Base-by-base conservation (phyloP, 1,140 invertebrate species). In the Anoplolepis gracilipes region DNA sequence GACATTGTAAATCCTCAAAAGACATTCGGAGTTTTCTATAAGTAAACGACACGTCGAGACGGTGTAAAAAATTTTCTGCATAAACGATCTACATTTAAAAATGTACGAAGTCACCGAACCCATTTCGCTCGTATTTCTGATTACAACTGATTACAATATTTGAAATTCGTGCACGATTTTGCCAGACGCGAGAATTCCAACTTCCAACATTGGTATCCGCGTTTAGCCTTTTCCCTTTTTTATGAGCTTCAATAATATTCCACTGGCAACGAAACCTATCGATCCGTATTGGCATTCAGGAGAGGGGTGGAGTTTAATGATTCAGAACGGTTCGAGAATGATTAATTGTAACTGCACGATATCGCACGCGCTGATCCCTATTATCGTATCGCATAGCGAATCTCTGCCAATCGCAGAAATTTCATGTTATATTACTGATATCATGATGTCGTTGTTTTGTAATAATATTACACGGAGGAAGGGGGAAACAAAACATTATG, bases 331-430 rank as follows among this genome's bases (percentile, higher is more conserved):
- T 46, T 22, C 19, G 53, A 57, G 28, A 59, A 73, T 82, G 65
- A 82, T 82, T 82, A 82, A 82, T 82, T 73, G 73, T 72, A 46
- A 72, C 53, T n/a, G 53, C 28, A 39, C 42, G 61, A 6, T 65
- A 65, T 79, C 46, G 77, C 77, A 16, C 36, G 13, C 36, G n/a
- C 16, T 59, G 53, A 72, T 82, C 78, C 16, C 28, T 19, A 59
- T 72, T 82, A 82, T 72, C 65, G 49, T 70, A 39, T 78, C 76
- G 22, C 39, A 19, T 25, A 70, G 11, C 11, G 28, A 82, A 73
- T 46, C 25, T 61, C 33, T 30, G 19, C 7, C 22, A 33, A 55
- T 72, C 67, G 36, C 19, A 36, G 3, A 7, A 42, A 82, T 72
- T 69, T 2, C 25, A 13, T 69, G 55, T 16, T 49, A 33, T 1